Evolutionary conservation across 1,140 invertebrate species (phyloP), one percentile per base, ranked within the genome.

Genomic region (Trissolcus basalis): DNA sequence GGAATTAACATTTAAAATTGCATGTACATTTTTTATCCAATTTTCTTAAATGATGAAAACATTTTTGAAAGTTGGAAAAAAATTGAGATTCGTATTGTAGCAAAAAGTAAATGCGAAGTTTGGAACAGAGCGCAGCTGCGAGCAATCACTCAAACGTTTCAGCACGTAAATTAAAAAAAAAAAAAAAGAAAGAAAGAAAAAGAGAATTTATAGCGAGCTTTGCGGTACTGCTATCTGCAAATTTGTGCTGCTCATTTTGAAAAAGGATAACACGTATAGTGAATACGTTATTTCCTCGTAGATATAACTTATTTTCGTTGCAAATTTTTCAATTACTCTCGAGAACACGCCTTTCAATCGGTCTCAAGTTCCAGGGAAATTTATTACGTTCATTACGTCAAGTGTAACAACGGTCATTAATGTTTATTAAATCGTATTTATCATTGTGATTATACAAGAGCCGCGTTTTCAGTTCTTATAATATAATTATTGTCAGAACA

Each of bases 351-450:
- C 16, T 16, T 49, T 32, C 35, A 50, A 15, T 43, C 36, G 33
- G 36, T 39, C 9, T 14, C 33, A 13, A 47, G 33, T 55, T 32
- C 11, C 50, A 7, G 2, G 14, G 13, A 19, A 39, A 65, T 65
- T 56, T 65, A 68, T 68, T 53, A 33, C 44, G 45, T 45, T 48
- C 47, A 59, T 68, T 68, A 68, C 43, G 48, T 27, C 27, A 59
- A 68, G 33, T 27, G 55, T 51, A 68, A 68, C 48, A 45, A 47
- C 41, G 0, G 54, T 47, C 41, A 67, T 67, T 67, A 67, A 58
- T 51, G 33, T 50, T 58, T 58, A 67, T 67, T 67, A 67, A 67
- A 50, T 67, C 63, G 27, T 51, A 51, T 58, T 50, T 67, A 67
- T 58, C 47, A 56, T 58, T 58, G 47, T 36, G 64, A 59, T 69